phyloP scores from a whole-genome alignment of 2,797 vertebrate genomes.

The Cynodonichthys magdalenae region DNA sequence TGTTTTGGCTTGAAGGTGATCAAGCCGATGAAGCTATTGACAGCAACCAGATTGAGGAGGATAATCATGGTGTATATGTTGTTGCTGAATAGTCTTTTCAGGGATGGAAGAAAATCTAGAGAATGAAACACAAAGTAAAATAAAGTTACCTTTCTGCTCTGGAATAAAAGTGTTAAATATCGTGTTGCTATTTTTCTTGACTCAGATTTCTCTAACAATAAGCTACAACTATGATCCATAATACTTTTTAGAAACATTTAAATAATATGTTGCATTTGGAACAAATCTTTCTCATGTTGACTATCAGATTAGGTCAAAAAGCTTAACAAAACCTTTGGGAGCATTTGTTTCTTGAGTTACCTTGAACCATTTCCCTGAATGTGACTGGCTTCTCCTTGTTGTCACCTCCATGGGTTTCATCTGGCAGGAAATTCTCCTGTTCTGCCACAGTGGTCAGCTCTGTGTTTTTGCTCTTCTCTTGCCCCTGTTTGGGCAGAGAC shows the following conservation, averaged over 20 bases:
- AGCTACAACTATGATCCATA: too few relatives aligned
- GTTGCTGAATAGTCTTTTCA: constrained; percentile 88
- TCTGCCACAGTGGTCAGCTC: constrained; percentile 56
- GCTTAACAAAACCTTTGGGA: neutral
- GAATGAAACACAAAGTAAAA: constrained; percentile 4
- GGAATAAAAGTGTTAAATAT: neutral
- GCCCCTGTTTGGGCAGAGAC: constrained; percentile 78
- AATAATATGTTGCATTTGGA: neutral
- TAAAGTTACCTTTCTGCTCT: neutral
- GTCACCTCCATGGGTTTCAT: constrained; percentile 39
- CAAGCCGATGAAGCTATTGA: constrained; percentile 93
- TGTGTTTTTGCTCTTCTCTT: constrained; percentile 39
- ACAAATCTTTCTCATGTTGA: too few relatives aligned
- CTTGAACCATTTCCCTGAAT: constrained; percentile 77
- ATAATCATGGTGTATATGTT: constrained; percentile 85
- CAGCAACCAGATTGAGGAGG: constrained; percentile 83
- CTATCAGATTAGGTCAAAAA: too few relatives aligned
- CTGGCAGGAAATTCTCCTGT: constrained; percentile 74
- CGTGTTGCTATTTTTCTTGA: neutral
- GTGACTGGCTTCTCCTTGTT: constrained; percentile 56
- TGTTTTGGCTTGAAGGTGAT: constrained; percentile 97
- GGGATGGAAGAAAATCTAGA: constrained; percentile 90
- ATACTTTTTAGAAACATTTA: neutral
- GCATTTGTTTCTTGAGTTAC: neutral
- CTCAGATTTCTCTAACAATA: neutral